Conservation (phyloP, 64 coral and sea anemone genomes). For the Montipora cactus region DNA sequence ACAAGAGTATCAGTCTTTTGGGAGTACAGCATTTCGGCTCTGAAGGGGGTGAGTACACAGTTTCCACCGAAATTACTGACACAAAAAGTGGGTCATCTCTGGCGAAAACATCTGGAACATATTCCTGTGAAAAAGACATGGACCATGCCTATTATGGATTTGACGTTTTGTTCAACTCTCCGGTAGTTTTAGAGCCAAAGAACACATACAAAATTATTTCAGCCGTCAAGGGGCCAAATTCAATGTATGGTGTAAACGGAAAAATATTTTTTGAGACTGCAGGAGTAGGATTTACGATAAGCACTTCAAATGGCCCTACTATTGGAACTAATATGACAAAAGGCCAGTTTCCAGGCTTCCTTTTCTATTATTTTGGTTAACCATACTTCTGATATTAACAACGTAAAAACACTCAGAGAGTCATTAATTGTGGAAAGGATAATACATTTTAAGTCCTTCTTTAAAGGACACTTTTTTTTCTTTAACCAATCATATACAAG, state of each 20-base stretch:
- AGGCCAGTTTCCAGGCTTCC: too few species aligned
- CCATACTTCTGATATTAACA: too few species aligned
- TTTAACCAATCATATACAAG: too few species aligned
- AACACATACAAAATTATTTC: not conserved
- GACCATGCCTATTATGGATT: not conserved
- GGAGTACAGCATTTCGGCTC: conserved; percentile 35
- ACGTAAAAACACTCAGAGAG: too few species aligned
- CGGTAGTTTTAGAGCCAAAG: not conserved
- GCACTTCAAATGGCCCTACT: rapidly evolving
- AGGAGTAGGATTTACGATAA: too few species aligned
- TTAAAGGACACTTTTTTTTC: not conserved
- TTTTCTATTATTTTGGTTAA: too few species aligned
- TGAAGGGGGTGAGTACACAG: not conserved
- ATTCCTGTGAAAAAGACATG: not conserved
- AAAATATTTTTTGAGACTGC: not conserved
- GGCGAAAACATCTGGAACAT: not conserved
- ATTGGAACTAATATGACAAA: rapidly evolving
- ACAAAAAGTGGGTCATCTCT: not conserved
- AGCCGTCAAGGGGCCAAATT: not conserved
- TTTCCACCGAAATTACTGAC: not conserved
- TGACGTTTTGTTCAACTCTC: conserved; percentile 14
- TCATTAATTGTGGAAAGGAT: too few species aligned
- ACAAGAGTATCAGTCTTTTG: not conserved
- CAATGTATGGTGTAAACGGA: not conserved
- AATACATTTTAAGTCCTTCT: not conserved